A percentile compares a stretch with the other conserved stretches of the same genome.
phyloP scores from a whole-genome alignment of 2,888 invertebrate species.

The Tenthredo livida region DNA sequence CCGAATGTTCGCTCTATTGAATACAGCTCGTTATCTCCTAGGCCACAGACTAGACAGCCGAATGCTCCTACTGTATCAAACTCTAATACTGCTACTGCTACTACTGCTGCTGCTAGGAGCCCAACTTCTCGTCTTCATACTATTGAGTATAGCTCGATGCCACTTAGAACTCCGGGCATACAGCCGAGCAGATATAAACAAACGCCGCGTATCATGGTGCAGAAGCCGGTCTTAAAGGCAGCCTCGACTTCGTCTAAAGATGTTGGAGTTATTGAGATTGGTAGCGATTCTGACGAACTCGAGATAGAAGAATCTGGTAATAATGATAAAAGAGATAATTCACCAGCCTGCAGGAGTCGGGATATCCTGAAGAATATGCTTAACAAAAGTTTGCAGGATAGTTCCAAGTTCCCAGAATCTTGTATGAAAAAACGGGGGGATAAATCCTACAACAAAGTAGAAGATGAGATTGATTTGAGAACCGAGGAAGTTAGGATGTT shows the following conservation, averaged over 20 bases:
- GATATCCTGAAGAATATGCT: not conserved
- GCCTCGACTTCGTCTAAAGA: not conserved
- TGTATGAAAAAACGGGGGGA: not conserved
- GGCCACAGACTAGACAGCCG: not conserved
- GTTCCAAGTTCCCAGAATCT: conserved; percentile 9
- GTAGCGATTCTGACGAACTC: conserved; percentile 70
- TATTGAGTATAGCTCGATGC: conserved; percentile 13
- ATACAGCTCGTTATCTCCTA: conserved; percentile 6
- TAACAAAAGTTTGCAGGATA: not conserved
- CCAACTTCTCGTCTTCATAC: not conserved
- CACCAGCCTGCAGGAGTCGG: not conserved
- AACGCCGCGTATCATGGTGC: conserved; percentile 54
- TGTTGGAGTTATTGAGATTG: conserved; percentile 68
- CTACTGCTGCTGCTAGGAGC: too few relatives aligned
- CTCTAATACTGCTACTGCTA: not conserved
- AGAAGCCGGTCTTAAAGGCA: conserved; percentile 55
- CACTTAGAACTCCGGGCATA: not conserved
- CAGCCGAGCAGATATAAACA: not conserved
- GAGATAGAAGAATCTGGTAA: conserved; percentile 26
- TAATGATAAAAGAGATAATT: not conserved
- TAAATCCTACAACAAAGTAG: conserved; percentile 6
- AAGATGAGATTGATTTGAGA: conserved; percentile 31
- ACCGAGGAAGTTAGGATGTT: conserved; percentile 31
- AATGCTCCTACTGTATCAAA: conserved; percentile 2
- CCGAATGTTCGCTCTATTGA: not conserved